Conservation (phyloP, 1,140 invertebrate genomes). For the Lepidostoma basale region DNA sequence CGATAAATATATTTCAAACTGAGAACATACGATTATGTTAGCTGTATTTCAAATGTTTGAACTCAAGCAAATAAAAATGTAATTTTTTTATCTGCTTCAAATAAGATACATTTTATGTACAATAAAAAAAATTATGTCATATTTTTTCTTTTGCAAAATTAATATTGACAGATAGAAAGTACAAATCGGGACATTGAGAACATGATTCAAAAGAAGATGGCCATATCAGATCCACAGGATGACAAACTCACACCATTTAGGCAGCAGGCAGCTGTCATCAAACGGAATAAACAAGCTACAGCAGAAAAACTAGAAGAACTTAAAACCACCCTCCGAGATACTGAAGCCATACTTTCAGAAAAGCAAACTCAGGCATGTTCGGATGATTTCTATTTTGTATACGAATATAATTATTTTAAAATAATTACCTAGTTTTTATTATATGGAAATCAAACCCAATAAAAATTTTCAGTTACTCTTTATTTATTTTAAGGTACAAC, state of each 20-base stretch:
- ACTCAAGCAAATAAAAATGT: constrained; percentile 8
- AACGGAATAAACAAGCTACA: constrained; percentile 76
- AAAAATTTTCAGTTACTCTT: background rate
- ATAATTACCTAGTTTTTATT: too few relatives aligned
- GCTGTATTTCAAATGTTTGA: constrained; percentile 10
- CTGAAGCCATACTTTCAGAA: constrained; percentile 62
- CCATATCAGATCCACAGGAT: constrained; percentile 57
- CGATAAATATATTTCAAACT: too few relatives aligned
- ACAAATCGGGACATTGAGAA: constrained; percentile 69
- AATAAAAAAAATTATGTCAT: background rate
- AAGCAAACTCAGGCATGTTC: constrained; percentile 56
- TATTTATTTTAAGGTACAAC: constrained; percentile 50
- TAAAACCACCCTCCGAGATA: constrained; percentile 64
- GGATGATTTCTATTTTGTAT: too few relatives aligned
- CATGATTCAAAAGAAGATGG: constrained; percentile 60
- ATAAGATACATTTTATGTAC: background rate
- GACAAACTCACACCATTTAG: constrained; percentile 83
- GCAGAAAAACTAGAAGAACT: constrained; percentile 72
- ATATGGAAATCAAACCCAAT: background rate
- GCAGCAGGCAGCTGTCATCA: constrained; percentile 82
- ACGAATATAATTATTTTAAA: too few relatives aligned
- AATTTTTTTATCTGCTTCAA: background rate
- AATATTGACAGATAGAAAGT: constrained; percentile 60
- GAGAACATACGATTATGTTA: too few relatives aligned
- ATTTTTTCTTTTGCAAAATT: background rate